A percentile compares a stretch with the other conserved stretches of the same genome.
Conservation (phyloP, 2,113 vertebrate species). For the Hemiprocne comata region DNA sequence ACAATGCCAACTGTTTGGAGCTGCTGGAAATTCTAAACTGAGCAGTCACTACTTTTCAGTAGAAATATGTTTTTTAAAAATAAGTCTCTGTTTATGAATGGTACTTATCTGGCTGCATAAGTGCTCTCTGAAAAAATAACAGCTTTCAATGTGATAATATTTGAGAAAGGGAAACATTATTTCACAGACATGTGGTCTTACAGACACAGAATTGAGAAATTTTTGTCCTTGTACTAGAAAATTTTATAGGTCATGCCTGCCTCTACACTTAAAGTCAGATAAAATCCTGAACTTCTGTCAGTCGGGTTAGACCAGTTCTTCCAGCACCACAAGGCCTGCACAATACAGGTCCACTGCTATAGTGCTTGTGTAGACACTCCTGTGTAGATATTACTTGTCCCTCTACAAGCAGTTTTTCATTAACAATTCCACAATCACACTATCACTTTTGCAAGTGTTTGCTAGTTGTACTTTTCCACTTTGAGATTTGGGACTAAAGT, state of each 20-base stretch:
- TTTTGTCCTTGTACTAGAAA: neutral
- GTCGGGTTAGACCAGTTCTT: slow-evolving; percentile 43
- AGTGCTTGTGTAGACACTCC: neutral
- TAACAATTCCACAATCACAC: neutral
- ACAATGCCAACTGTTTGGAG: neutral
- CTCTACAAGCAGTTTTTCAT: neutral
- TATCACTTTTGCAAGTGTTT: neutral
- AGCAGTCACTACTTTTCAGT: neutral
- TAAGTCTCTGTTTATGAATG: neutral
- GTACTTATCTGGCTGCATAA: neutral
- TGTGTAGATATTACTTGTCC: neutral
- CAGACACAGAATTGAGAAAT: neutral
- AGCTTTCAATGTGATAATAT: neutral
- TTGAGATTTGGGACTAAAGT: neutral
- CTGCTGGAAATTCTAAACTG: neutral
- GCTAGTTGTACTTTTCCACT: neutral
- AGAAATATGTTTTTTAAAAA: neutral
- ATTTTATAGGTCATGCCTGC: neutral
- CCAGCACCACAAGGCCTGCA: neutral
- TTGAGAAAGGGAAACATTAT: neutral
- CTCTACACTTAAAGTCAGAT: slow-evolving; percentile 4
- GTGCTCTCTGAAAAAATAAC: neutral
- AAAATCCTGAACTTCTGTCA: slow-evolving; percentile 8
- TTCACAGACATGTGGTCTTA: neutral
- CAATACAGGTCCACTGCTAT: neutral